Conservation (phyloP, 2,797 vertebrate species). For the Trichosurus vulpecula region DNA sequence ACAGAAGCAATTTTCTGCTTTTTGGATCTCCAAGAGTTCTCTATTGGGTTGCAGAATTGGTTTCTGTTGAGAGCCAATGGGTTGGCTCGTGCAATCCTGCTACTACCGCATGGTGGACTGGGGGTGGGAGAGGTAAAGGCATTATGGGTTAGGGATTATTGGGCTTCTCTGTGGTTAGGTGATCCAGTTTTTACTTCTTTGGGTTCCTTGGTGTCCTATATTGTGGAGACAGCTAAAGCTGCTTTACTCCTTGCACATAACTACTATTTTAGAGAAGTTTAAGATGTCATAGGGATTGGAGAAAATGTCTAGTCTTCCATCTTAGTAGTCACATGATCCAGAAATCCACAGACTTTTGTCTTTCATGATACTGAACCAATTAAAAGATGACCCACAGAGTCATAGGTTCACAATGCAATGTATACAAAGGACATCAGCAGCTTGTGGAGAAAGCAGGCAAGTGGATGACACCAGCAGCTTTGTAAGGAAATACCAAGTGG, state of each 20-base stretch:
- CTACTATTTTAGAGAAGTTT: neutral
- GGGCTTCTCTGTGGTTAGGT: neutral
- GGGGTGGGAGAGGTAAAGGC: neutral
- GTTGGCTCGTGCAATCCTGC: neutral
- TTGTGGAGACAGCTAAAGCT: neutral
- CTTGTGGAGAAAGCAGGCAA: neutral
- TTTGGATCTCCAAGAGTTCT: neutral
- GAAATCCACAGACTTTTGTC: neutral
- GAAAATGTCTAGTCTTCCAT: neutral
- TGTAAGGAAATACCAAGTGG: neutral
- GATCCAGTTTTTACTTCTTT: neutral
- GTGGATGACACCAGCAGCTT: neutral
- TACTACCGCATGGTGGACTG: neutral
- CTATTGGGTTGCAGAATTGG: neutral
- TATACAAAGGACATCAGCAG: neutral
- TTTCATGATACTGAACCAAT: neutral
- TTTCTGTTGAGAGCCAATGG: neutral
- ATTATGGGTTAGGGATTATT: neutral
- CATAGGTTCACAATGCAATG: neutral
- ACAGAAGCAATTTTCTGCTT: neutral
- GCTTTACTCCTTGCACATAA: neutral
- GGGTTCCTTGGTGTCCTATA: neutral
- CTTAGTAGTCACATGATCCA: neutral
- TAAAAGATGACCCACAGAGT: neutral
- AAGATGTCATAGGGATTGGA: neutral